These are phyloP conservation scores for Nothoprocta perdicaria DNA, from an alignment of 2,113 vertebrate species.

Conservation along the genomic window DNA sequence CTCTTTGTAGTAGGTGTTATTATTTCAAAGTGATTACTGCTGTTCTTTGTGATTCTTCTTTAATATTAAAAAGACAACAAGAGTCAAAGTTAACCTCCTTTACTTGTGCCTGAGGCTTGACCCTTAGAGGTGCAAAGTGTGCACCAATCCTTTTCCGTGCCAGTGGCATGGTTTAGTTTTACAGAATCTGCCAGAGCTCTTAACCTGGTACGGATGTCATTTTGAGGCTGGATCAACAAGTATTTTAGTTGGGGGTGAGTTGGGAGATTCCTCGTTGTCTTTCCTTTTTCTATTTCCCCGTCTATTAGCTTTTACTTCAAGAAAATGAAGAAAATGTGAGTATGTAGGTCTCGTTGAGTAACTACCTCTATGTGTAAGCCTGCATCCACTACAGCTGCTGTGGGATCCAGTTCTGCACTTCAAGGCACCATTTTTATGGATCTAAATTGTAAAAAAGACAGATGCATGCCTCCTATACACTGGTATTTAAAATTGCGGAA, in stretches of 20 bases:
- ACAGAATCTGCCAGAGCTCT: background rate
- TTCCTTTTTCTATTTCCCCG: background rate
- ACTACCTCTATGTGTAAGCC: background rate
- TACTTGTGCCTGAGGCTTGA: background rate
- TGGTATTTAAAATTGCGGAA: background rate
- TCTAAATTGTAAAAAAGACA: background rate
- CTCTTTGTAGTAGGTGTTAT: background rate
- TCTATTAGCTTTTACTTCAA: constrained; percentile 14
- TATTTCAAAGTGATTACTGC: background rate
- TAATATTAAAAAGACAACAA: background rate
- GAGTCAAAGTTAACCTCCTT: background rate
- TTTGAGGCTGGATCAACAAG: background rate
- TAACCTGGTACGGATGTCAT: background rate
- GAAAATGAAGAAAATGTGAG: background rate
- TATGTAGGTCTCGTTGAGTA: background rate
- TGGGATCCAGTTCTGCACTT: background rate
- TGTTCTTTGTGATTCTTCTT: background rate
- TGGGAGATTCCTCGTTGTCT: background rate
- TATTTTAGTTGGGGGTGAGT: background rate
- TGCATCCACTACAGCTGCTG: rapidly evolving
- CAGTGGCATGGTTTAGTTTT: background rate
- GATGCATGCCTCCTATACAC: background rate
- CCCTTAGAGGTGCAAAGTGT: background rate
- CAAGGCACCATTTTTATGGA: background rate
- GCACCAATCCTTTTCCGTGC: background rate